Base-by-base conservation (phyloP, 2,888 invertebrate genomes). In the Sarcophaga rosellei region DNA sequence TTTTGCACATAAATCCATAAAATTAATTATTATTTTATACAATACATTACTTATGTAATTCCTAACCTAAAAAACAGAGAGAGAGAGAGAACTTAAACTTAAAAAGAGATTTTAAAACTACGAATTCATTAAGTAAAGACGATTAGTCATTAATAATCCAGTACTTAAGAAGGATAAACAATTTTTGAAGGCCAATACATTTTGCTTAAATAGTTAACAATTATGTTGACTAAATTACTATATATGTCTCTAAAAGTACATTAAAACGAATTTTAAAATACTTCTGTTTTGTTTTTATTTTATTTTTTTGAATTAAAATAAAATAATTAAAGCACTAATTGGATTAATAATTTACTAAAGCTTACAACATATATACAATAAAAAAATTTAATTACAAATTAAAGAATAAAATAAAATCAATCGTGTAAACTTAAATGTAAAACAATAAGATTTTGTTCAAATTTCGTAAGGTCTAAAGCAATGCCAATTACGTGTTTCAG, bases 321-420 rank as follows among this genome's bases (percentile, higher is more conserved):
- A 0, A 53, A 53, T 12, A 23, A n/a, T 59, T 57, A 57, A 81
- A 61, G 61, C 63, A 69, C 74, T 72, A 23, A 53, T 72, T 66
- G 68, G n/a, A 77, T 74, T 72, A 79, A 53, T 70, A 73, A 79
- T 81, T 84, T 82, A 74, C 82, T 87, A 87, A 79, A 82, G 21
- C 87, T 87, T 85, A 84, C 35, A 70, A 82, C 20, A 79, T 84
- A 85, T 87, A 66, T 87, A 84, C 85, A 87, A 87, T 35, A 81
- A 45, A 63, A 12, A 76, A 23, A 35, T 75, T 45, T 21, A 65
- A 63, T 20, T 79, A 70, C n/a, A 53, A 68, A 44, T 25, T 72
- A 12, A 53, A 59, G 21, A 75, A 69, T 61, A 44, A 69, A 62
- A 75, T 57, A 44, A 47, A 35, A 81, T 57, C 65, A 69, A 70